A percentile compares a stretch with the other conserved stretches of the same genome.
Conservation (phyloP, 2,797 vertebrate genomes). For the Nannoperca australis region DNA sequence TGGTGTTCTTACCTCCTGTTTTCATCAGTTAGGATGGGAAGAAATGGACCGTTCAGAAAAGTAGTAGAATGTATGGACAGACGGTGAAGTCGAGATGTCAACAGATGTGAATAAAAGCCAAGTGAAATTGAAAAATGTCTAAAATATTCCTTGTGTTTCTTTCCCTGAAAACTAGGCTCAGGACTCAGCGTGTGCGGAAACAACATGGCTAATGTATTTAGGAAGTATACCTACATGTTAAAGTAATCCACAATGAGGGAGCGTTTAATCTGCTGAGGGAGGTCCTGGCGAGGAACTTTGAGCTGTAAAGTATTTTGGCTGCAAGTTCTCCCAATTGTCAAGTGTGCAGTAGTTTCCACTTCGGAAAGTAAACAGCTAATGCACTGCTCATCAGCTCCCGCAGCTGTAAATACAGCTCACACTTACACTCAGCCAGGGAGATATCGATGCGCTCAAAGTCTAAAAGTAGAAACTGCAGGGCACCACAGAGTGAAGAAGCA, state of each 20-base stretch:
- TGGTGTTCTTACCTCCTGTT: constrained; percentile 77
- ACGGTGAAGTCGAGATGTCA: constrained; percentile 80
- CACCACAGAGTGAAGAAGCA: constrained; percentile 2
- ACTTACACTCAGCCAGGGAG: constrained; percentile 10
- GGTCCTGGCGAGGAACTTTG: constrained; percentile 19
- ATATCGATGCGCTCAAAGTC: not conserved
- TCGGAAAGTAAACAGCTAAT: constrained; percentile 40
- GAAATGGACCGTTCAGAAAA: constrained; percentile 82
- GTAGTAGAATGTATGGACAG: constrained; percentile 86
- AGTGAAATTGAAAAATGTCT: constrained; percentile 72
- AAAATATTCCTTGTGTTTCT: constrained; percentile 14
- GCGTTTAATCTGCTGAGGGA: constrained; percentile 37
- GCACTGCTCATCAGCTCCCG: constrained; percentile 32
- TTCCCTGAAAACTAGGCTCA: not conserved
- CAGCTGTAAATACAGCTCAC: constrained; percentile 49
- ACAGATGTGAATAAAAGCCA: constrained; percentile 94
- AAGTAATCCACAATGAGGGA: constrained; percentile 21
- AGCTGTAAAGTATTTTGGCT: constrained; percentile 44
- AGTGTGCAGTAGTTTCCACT: constrained; percentile 53
- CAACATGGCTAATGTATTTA: not conserved
- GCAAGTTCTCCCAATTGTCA: constrained; percentile 32
- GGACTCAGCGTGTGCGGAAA: not conserved
- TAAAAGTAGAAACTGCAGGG: constrained; percentile 21
- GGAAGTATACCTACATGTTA: not conserved
- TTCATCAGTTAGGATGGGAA: constrained; percentile 82